Conservation (phyloP, 2,888 invertebrate genomes). For the Aphidius colemani region DNA sequence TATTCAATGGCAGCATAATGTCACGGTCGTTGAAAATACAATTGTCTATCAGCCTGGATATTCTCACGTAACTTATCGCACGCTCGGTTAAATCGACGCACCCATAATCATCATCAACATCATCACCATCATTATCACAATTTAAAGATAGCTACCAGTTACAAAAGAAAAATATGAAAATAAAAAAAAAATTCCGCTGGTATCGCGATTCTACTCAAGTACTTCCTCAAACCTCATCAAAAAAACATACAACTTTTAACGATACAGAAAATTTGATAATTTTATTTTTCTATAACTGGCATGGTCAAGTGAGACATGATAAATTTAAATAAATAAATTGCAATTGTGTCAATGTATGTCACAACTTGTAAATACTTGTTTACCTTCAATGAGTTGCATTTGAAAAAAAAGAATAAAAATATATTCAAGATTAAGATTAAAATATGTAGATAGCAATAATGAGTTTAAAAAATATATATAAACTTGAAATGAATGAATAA, state of each 20-base stretch:
- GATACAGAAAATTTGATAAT: too few relatives aligned
- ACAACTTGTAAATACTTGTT: neutral
- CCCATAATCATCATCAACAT: conserved; percentile 2
- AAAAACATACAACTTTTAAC: too few relatives aligned
- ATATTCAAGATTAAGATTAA: conserved; percentile 20
- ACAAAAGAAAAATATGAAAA: conserved; percentile 1
- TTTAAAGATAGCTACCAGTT: neutral
- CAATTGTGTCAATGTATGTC: too few relatives aligned
- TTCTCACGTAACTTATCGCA: conserved; percentile 23
- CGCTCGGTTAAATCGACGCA: conserved; percentile 25
- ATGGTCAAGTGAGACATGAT: too few relatives aligned
- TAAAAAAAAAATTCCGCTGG: neutral
- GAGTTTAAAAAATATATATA: too few relatives aligned
- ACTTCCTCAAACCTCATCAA: too few relatives aligned
- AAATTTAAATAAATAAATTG: too few relatives aligned
- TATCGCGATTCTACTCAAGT: too few relatives aligned
- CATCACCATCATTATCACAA: too few relatives aligned
- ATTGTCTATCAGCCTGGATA: conserved; percentile 1
- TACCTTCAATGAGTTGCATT: neutral
- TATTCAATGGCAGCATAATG: conserved; percentile 53
- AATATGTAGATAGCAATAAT: neutral
- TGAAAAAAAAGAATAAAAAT: conserved; percentile 10
- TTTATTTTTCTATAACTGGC: too few relatives aligned
- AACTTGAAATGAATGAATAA: too few relatives aligned
- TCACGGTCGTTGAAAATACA: conserved; percentile 44